phyloP scores from a whole-genome alignment of 2,113 vertebrate species.

The Columba livia region DNA sequence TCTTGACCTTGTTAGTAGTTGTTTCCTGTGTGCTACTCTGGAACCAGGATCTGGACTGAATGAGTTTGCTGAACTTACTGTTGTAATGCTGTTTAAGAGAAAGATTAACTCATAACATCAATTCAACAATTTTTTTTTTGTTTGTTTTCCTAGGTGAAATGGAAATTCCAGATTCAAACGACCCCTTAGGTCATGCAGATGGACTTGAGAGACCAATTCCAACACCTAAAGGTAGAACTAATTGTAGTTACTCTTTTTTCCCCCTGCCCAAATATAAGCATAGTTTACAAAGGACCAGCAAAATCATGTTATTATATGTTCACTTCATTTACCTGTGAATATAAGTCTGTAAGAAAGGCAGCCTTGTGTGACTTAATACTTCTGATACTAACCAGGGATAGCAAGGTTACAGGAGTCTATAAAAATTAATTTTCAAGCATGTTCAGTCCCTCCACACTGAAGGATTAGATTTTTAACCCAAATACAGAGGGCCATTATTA shows the following conservation, averaged over 20 bases:
- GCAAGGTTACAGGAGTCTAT: not conserved
- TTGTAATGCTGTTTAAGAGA: not conserved
- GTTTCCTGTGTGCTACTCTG: not conserved
- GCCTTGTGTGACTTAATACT: not conserved
- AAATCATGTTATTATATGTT: not conserved
- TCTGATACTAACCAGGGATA: not conserved
- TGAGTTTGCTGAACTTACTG: not conserved
- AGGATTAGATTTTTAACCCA: not conserved
- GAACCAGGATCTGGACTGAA: not conserved
- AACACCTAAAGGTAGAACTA: constrained; percentile 82
- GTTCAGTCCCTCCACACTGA: not conserved
- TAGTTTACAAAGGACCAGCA: not conserved
- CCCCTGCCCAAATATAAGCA: not conserved
- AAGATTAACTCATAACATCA: not conserved
- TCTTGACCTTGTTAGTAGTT: not conserved
- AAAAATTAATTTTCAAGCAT: not conserved
- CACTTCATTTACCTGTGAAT: not conserved
- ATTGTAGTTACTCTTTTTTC: not conserved
- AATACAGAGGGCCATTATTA: not conserved
- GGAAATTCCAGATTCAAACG: constrained; percentile 73
- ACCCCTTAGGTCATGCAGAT: constrained; percentile 76
- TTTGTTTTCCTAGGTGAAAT: constrained; percentile 68
- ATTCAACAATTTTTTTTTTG: not conserved
- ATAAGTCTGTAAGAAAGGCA: not conserved
- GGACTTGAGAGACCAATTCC: constrained; percentile 79